Evolutionary conservation across 1,140 invertebrate species (phyloP), one percentile per base, ranked within the genome.

Genomic region (Oncopodura yosiiana): DNA sequence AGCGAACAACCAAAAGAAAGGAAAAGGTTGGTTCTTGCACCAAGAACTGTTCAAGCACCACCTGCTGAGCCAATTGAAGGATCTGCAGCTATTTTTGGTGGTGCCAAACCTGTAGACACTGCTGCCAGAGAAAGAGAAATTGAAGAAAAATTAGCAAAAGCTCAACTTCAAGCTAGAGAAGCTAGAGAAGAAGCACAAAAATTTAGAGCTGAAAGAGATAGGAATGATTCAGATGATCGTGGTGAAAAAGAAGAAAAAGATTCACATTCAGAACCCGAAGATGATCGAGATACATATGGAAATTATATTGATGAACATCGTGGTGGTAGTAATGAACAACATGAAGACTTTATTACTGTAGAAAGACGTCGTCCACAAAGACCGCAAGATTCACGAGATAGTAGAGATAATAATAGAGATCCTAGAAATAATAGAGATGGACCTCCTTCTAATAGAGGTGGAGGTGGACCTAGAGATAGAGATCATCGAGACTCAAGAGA

Each of bases 41-140:
- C 64, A n/a, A 49, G 53, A 30, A 37, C 65, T 32, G 56, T 68
- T 12, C 49, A 66, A 41, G 67, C 74, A 36, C 70, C 76, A 1
- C 38, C 50, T 5, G 49, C 50, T 11, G n/a, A 56, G 12, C 53
- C 63, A 23, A 69, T 78, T 5, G 45, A 57, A 42, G 43, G 29
- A 16, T 63, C 69, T 16, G 73, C 77, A 23, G 82, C 85, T 50
- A 91, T 94, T 61, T 94, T 94, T 69, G 92, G 92, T 27, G 82
- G 78, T 21, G 93, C 92, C 24, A 91, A 87, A 69, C 93, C 93
- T 6, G 93, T 96, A 0, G 90, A 96, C 70, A 96, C 92, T 12
- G 80, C 86, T 36, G 82, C 86, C 4, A 77, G 79, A 57, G 86
- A 90, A 66, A 71, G 82, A 67, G 78, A 82, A 69, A 81, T 82